A percentile compares a stretch with the other conserved stretches of the same genome.
Evolutionary conservation across 2,888 invertebrate genomes (phyloP).

Genomic region (Eremobia ochroleuca): DNA sequence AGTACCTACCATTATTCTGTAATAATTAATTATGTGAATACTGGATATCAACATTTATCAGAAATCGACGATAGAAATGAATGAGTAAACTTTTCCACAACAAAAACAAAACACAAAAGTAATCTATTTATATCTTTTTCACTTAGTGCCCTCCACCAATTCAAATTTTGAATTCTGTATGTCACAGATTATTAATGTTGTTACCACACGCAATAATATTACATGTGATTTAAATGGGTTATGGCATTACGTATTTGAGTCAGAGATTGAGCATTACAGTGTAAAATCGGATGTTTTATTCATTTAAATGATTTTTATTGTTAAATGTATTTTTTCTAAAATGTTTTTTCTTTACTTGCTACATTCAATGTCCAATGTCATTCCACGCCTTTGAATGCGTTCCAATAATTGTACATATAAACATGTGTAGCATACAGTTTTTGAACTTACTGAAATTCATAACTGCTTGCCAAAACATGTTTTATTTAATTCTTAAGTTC

Average conservation of each 20-base stretch:
- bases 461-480: not conserved
- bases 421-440: not conserved
- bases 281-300: not conserved
- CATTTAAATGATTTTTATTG: not conserved
- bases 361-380: slow-evolving; percentile 33
- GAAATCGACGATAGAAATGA: not conserved
- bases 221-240: not conserved
- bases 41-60: not conserved
- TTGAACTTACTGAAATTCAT: not conserved
- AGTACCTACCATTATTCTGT: not conserved
- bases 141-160: not conserved
- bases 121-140: not conserved
- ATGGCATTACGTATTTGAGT: not conserved
- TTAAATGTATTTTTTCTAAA: not conserved
- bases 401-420: not conserved
- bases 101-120: not conserved
- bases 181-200: not conserved
- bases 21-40: not conserved
- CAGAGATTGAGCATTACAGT: not conserved
- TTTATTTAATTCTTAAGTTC: not conserved
- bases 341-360: slow-evolving; percentile 6
- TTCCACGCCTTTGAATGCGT: not conserved
- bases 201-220: not conserved
- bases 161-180: not conserved
- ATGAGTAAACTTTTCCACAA: not conserved